phyloP scores from a whole-genome alignment of 2,797 vertebrate species.

The Steatocranus sp. region DNA sequence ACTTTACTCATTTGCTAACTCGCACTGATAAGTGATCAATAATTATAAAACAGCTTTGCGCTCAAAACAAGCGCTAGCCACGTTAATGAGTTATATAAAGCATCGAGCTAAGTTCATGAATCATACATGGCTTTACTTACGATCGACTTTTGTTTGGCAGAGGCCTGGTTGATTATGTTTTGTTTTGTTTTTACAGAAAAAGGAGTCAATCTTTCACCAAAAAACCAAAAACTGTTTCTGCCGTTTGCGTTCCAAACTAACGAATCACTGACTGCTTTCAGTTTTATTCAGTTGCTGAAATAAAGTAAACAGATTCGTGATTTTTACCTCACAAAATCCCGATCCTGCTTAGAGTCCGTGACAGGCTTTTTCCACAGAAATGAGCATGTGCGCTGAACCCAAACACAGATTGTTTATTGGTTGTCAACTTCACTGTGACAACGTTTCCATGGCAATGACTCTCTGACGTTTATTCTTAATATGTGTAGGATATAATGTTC shows the following conservation, averaged over 20 bases:
- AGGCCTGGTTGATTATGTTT: not conserved
- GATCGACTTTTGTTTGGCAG: not conserved
- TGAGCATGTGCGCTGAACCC: slow-evolving; percentile 23
- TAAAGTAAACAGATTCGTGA: not conserved
- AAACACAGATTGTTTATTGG: slow-evolving; percentile 58
- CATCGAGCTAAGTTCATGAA: not conserved
- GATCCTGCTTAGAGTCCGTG: not conserved
- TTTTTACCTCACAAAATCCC: slow-evolving; percentile 28
- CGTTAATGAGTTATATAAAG: not conserved
- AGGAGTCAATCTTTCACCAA: not conserved
- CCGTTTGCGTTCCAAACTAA: not conserved
- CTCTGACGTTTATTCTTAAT: slow-evolving; percentile 2
- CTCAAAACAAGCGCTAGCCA: not conserved
- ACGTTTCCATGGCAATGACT: slow-evolving; percentile 60
- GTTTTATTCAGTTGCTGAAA: not conserved
- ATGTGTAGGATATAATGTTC: not conserved
- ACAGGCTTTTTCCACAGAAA: not conserved
- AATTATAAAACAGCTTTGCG: not conserved
- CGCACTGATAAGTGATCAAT: not conserved
- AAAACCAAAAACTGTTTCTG: not conserved
- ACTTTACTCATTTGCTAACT: not conserved
- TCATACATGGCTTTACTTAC: not conserved
- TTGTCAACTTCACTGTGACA: slow-evolving; percentile 62
- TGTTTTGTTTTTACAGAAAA: not conserved
- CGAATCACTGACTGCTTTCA: not conserved